These are phyloP conservation scores for Drosophila formosana DNA, from an alignment of 2,888 invertebrate species.

Conservation along the genomic window DNA sequence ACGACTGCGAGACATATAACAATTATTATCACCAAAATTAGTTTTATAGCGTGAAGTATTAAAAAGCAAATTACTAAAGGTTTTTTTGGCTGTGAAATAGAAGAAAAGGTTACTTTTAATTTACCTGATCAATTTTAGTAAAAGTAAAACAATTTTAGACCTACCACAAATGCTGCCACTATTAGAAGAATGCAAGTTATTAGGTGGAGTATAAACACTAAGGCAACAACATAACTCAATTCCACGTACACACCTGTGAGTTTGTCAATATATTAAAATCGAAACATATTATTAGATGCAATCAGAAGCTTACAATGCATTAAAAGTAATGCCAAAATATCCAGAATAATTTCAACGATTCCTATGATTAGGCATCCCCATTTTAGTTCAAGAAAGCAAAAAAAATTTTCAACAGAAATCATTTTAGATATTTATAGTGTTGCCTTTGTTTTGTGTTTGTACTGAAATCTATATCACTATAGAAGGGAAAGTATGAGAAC, in stretches of 20 bases:
- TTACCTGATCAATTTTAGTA: not conserved
- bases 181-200: constrained; percentile 11
- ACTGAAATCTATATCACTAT: too few relatives aligned
- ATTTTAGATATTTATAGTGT: not conserved
- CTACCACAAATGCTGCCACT: constrained; percentile 12
- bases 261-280: not conserved
- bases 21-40: not conserved
- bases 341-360: not conserved
- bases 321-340: not conserved
- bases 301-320: not conserved
- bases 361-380: constrained; percentile 13
- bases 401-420: constrained; percentile 5
- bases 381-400: constrained; percentile 2
- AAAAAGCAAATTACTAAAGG: constrained; percentile 1
- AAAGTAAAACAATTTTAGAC: not conserved
- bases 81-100: not conserved
- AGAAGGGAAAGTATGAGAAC: too few relatives aligned
- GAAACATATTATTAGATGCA: too few relatives aligned
- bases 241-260: not conserved
- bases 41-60: not conserved
- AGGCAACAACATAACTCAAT: not conserved
- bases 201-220: not conserved
- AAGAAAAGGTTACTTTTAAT: not conserved
- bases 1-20: not conserved
- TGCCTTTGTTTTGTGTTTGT: not conserved